Evolutionary conservation across 2,797 vertebrate genomes (phyloP).

Genomic region (Peromyscus melanophrys): DNA sequence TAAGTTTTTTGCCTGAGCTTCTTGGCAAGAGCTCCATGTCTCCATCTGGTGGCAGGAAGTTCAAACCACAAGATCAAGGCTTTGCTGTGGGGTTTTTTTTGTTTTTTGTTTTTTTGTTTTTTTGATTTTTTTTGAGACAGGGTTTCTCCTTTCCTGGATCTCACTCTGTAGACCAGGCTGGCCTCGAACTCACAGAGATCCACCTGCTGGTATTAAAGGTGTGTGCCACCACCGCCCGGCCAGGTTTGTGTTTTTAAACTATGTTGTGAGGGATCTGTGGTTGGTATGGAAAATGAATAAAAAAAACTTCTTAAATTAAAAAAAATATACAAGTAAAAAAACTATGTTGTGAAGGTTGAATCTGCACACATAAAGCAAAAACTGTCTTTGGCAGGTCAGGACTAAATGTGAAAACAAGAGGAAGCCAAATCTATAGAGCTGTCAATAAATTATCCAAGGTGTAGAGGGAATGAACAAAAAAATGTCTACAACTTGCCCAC

Average conservation of each 20-base stretch:
- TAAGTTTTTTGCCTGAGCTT: neutral
- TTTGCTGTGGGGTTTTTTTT: neutral
- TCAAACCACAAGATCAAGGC: slow-evolving; percentile 45
- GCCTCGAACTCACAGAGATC: too few species aligned
- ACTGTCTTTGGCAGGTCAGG: neutral
- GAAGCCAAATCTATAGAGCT: neutral
- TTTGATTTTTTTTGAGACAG: too few species aligned
- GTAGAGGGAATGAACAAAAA: neutral
- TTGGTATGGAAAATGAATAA: too few species aligned
- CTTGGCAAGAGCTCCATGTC: neutral
- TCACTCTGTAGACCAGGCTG: too few species aligned
- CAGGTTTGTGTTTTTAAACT: too few species aligned
- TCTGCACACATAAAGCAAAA: neutral
- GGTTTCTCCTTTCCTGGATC: too few species aligned
- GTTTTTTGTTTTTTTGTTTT: neutral
- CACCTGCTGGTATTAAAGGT: too few species aligned
- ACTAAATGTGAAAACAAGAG: neutral
- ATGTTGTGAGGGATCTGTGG: too few species aligned
- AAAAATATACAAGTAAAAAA: neutral
- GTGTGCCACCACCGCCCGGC: too few species aligned
- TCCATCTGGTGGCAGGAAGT: slow-evolving; percentile 62
- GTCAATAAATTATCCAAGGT: neutral
- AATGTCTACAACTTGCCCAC: neutral
- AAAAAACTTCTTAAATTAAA: too few species aligned
- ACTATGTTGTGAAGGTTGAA: neutral